phyloP scores from a whole-genome alignment of 2,113 vertebrate species.

The Lipotes vexillifer region DNA sequence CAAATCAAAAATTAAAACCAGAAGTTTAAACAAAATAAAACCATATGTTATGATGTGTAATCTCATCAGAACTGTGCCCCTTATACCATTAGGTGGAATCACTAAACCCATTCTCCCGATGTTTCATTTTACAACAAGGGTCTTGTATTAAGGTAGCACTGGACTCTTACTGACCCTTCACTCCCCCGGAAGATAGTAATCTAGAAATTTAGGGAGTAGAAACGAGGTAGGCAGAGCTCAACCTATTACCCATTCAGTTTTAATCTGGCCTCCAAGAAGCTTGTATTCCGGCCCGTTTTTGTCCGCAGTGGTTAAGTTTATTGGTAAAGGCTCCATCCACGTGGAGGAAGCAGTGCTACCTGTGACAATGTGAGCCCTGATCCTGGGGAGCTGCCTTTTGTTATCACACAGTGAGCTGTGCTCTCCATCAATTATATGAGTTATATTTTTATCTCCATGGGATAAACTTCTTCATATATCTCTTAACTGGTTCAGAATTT shows the following conservation, averaged over 20 bases:
- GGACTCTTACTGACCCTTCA: neutral
- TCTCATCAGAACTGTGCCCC: neutral
- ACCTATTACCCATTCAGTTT: neutral
- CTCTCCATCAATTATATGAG: neutral
- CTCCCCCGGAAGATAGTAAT: neutral
- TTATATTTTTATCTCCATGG: neutral
- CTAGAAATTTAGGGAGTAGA: neutral
- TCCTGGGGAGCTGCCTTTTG: neutral
- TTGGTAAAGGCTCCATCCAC: neutral
- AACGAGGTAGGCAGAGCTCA: neutral
- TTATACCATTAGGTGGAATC: neutral
- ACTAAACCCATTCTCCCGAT: too few relatives aligned
- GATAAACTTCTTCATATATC: neutral
- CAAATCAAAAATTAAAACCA: neutral
- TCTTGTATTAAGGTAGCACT: neutral
- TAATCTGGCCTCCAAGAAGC: neutral
- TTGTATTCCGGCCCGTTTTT: neutral
- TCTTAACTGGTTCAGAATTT: neutral
- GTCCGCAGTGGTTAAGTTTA: neutral
- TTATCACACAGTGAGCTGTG: neutral
- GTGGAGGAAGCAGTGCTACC: fast-evolving
- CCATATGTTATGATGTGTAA: neutral
- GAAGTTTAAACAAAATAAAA: neutral
- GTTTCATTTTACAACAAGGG: neutral
- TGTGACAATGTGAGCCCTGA: neutral